Base-by-base conservation (phyloP, 2,797 vertebrate genomes). In the Dromococcyx pavoninus region DNA sequence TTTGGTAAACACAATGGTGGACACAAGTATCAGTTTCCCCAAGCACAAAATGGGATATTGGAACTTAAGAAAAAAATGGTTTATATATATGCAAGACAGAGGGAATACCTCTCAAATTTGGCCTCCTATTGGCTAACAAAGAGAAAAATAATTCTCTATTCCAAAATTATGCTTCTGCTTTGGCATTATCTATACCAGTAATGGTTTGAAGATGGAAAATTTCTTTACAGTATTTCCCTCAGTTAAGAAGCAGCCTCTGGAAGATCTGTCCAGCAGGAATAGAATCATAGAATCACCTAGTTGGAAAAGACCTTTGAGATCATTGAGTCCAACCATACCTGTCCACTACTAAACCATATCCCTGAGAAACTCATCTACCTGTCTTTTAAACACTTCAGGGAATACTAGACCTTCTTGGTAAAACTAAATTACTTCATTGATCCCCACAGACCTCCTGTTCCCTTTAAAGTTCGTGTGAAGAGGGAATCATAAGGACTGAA, bases 401-500 rank as follows among this genome's bases (percentile, higher is more conserved):
- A 67, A 76, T 91, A 64, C 33, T 79, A 48, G 57, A 50, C 24
- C 82, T 7, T 7, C 46, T 71, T 61, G 37, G 19, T 61, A 83
- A 76, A 87, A 76, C 44, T 90, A 54, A 92, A 79, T 92, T 57
- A 67, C n/a, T 87, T 83, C 65, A 72, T 75, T 85, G 72, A 93
- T 66, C 46, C 44, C 74, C 50, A 73, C 24, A 91, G 72, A 58
- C 53, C 43, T 83, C 41, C 35, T 89, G 46, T 72, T 62, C 46
- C 56, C 60, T 92, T 89, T 50, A 37, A 86, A 93, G 64, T 69
- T 61, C 24, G 22, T 4, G 19, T 39, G 66, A 76, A 90, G n/a
- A 76, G 43, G 24, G 35, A 92, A 23, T 88, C 71, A 74, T 39
- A 89, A 86, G 33, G 41, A 50, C 67, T 92, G 64, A 89, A 89